Percentiles rank a stretch among this genome's conserved stretches.
Conservation (phyloP, 2,797 vertebrate species). For the Lacerta viridis region DNA sequence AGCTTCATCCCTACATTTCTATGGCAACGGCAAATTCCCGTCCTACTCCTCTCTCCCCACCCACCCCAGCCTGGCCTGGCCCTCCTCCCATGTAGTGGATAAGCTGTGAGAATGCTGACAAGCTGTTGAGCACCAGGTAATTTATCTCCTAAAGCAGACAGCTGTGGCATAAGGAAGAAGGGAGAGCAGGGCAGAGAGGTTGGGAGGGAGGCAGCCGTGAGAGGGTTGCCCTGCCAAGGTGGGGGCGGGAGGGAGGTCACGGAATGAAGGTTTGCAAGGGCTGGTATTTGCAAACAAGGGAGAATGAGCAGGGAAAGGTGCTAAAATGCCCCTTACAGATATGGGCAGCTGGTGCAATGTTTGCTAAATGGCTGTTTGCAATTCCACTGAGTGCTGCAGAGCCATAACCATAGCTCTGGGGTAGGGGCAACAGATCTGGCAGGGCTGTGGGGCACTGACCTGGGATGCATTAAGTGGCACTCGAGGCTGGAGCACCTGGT, state of each 20-base stretch:
- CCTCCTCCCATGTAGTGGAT: slow-evolving; percentile 55
- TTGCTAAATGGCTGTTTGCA: slow-evolving; percentile 15
- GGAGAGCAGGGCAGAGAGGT: not conserved
- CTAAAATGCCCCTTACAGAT: slow-evolving; percentile 21
- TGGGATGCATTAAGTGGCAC: slow-evolving; percentile 51
- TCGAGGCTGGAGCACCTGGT: slow-evolving; percentile 42
- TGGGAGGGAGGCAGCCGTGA: not conserved
- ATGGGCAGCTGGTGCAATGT: not conserved
- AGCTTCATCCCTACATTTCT: slow-evolving; percentile 78
- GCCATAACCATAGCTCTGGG: not conserved
- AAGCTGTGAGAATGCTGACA: slow-evolving; percentile 69
- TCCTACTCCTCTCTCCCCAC: slow-evolving; percentile 60
- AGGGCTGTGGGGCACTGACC: not conserved
- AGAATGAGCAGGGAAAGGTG: slow-evolving; percentile 12
- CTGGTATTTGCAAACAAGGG: not conserved
- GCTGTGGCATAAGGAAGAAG: slow-evolving; percentile 35
- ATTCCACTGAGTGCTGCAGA: not conserved
- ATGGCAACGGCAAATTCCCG: slow-evolving; percentile 79
- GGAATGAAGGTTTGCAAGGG: slow-evolving; percentile 16
- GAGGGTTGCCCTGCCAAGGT: not conserved
- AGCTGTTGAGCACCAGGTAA: slow-evolving; percentile 64
- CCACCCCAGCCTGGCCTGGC: slow-evolving; percentile 1
- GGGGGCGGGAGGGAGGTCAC: not conserved
- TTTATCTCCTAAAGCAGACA: slow-evolving; percentile 67
- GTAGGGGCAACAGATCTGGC: not conserved